These are phyloP conservation scores for Embidobia sp. DNA, from an alignment of 2,888 invertebrate species.

Conservation along the genomic window DNA sequence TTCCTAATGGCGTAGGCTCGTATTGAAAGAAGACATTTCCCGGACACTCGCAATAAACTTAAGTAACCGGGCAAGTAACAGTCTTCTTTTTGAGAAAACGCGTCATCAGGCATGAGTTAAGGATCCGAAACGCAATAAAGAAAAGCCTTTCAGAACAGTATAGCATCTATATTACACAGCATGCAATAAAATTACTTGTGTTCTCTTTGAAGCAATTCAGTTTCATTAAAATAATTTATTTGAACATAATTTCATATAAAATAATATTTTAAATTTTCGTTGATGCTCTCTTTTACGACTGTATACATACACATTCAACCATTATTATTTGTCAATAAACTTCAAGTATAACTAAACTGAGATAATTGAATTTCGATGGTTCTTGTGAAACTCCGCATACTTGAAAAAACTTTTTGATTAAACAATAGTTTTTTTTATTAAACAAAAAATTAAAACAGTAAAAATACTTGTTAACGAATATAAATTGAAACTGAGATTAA, in stretches of 20 bases:
- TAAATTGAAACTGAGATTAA: too few relatives aligned
- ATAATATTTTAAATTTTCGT: too few relatives aligned
- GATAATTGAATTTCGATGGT: too few relatives aligned
- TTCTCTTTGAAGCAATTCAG: slow-evolving; percentile 1
- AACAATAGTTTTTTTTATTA: too few relatives aligned
- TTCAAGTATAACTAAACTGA: too few relatives aligned
- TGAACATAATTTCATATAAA: slow-evolving; percentile 70
- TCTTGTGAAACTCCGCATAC: too few relatives aligned
- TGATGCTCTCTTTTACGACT: too few relatives aligned
- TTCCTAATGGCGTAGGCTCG: slow-evolving; percentile 26
- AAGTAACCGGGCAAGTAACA: slow-evolving; percentile 25
- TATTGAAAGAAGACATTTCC: slow-evolving; percentile 16
- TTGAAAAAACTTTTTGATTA: too few relatives aligned
- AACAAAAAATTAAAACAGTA: too few relatives aligned
- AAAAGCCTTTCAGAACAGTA: slow-evolving; percentile 19
- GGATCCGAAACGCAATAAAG: slow-evolving; percentile 36
- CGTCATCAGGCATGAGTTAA: slow-evolving; percentile 22
- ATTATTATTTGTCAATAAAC: too few relatives aligned
- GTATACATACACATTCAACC: too few relatives aligned
- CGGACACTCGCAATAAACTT: slow-evolving; percentile 22
- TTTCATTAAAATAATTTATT: slow-evolving; percentile 18
- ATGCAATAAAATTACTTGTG: not conserved
- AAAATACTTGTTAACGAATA: too few relatives aligned
- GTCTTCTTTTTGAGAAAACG: slow-evolving; percentile 26
- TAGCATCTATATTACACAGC: slow-evolving; percentile 11